phyloP scores from a whole-genome alignment of 2,113 vertebrate species.

The Rhodinocichla rosea region DNA sequence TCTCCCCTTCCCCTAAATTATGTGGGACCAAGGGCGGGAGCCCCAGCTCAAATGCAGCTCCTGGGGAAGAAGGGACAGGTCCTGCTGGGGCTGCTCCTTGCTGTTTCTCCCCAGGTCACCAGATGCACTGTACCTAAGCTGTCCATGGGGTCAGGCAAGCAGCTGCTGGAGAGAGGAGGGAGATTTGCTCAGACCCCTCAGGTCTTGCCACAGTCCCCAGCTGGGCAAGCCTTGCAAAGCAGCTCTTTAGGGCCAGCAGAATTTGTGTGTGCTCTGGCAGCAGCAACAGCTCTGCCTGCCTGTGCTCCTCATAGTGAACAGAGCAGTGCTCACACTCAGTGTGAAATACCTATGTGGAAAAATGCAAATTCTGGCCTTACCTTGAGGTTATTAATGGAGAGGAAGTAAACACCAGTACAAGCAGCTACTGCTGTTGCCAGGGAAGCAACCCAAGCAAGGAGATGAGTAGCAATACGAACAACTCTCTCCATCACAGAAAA shows the following conservation, averaged over 20 bases:
- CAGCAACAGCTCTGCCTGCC: background rate
- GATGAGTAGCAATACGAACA: constrained; percentile 54
- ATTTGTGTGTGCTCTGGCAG: background rate
- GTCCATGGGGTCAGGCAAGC: background rate
- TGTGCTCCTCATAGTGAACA: rapidly evolving
- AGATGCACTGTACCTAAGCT: background rate
- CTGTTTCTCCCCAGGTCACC: background rate
- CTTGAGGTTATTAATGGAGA: constrained; percentile 75
- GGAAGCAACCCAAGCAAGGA: constrained; percentile 81
- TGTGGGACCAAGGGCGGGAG: background rate
- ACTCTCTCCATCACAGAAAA: constrained; percentile 66
- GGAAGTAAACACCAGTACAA: constrained; percentile 79
- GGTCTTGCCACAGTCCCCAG: background rate
- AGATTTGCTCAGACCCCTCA: background rate
- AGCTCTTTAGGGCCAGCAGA: background rate
- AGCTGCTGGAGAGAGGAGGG: background rate
- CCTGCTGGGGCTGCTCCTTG: background rate
- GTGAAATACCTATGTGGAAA: background rate
- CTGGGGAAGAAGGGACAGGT: background rate
- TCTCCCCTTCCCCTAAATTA: background rate
- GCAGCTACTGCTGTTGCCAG: constrained; percentile 73
- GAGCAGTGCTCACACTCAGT: background rate
- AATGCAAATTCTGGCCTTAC: constrained; percentile 59
- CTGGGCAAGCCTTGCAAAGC: background rate
- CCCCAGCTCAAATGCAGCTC: background rate